Conservation (phyloP, 2,888 invertebrate species). For the Oxyteleia sp. region DNA sequence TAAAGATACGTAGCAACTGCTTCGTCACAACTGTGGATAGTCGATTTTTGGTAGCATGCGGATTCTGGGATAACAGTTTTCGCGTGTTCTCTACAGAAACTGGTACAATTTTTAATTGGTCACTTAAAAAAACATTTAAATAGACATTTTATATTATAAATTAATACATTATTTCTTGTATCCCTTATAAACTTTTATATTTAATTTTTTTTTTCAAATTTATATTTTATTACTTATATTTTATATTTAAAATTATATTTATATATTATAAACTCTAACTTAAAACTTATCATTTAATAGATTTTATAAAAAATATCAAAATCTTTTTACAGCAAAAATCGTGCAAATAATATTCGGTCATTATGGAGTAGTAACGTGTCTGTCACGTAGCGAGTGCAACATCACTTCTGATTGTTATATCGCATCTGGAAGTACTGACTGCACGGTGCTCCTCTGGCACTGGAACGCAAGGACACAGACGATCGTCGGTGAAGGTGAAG, state of each 20-base stretch:
- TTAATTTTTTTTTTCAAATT: no score
- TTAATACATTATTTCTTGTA: no score
- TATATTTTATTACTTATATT: no score
- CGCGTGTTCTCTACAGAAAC: slow-evolving; percentile 98
- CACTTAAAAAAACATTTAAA: no score
- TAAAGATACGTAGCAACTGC: slow-evolving; percentile 97
- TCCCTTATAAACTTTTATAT: no score
- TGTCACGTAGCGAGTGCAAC: slow-evolving; percentile 99
- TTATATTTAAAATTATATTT: no score
- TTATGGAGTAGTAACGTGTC: slow-evolving; percentile 99
- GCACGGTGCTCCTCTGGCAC: slow-evolving; percentile 99
- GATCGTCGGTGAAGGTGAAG: slow-evolving; percentile 98
- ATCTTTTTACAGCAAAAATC: slow-evolving; percentile 93
- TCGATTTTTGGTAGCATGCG: slow-evolving; percentile 98
- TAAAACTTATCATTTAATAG: no score
- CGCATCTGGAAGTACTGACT: slow-evolving; percentile 99
- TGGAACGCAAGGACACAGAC: slow-evolving; percentile 99
- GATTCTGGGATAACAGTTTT: slow-evolving; percentile 99
- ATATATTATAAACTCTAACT: no score
- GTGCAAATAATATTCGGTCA: slow-evolving; percentile 99
- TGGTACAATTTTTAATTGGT: no score
- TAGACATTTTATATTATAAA: no score
- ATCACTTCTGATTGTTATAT: slow-evolving; percentile 99
- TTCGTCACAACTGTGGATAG: slow-evolving; percentile 99
- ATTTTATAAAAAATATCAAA: no score